phyloP scores from a whole-genome alignment of 2,113 vertebrate species.

The Rhinopithecus roxellana region DNA sequence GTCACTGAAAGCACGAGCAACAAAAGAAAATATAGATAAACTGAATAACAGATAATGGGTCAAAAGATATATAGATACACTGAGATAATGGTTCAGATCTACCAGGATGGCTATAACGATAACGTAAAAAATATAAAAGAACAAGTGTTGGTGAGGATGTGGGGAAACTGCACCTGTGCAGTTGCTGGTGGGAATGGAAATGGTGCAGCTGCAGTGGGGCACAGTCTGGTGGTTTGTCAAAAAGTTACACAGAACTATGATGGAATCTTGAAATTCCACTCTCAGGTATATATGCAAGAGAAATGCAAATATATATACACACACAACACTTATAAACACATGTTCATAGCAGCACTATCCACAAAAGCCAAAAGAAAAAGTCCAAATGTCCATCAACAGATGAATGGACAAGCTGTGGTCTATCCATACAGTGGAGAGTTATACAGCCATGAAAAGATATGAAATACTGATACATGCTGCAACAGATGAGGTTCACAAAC shows the following conservation, averaged over 20 bases:
- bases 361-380: background rate
- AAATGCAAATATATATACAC: background rate
- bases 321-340: background rate
- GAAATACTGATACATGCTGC: background rate
- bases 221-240: background rate
- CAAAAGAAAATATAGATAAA: background rate
- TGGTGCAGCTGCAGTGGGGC: background rate
- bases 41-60: no score
- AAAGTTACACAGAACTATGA: background rate
- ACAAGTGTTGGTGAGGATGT: background rate
- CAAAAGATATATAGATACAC: background rate
- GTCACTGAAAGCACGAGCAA: background rate
- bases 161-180: background rate
- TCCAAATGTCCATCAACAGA: background rate
- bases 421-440: rapidly evolving
- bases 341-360: background rate
- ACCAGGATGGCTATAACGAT: background rate
- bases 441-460: background rate
- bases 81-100: background rate
- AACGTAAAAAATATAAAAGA: background rate
- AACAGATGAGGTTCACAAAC: background rate
- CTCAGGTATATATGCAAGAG: background rate
- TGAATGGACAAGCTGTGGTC: background rate
- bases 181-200: background rate
- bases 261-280: background rate